phyloP scores from a whole-genome alignment of 2,797 vertebrate genomes.

The Sparidentex hasta region DNA sequence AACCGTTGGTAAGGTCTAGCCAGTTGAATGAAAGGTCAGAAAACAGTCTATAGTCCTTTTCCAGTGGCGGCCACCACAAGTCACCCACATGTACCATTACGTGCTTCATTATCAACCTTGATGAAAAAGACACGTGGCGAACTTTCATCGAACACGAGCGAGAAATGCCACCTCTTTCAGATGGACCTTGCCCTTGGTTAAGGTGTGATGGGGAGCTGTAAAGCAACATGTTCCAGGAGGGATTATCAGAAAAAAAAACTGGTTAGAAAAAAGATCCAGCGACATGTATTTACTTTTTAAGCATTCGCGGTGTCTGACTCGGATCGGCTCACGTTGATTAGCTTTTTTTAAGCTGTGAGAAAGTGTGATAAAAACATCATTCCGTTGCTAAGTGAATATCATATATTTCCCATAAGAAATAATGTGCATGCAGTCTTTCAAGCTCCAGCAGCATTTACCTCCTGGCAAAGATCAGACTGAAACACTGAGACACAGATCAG shows the following conservation, averaged over 20 bases:
- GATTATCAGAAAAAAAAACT: constrained; percentile 36
- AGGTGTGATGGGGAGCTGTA: constrained; percentile 15
- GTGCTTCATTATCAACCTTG: constrained; percentile 71
- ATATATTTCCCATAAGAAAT: constrained; percentile 69
- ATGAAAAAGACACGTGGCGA: constrained; percentile 73
- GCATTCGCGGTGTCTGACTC: constrained; percentile 8
- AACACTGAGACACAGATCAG: constrained; percentile 68
- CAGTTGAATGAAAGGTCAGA: constrained; percentile 76
- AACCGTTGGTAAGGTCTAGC: constrained; percentile 56
- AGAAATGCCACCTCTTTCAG: constrained; percentile 72
- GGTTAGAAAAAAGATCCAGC: constrained; percentile 36
- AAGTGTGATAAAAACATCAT: constrained; percentile 46
- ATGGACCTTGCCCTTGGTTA: constrained; percentile 33
- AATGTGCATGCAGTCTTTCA: constrained; percentile 48
- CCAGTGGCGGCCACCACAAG: constrained; percentile 64
- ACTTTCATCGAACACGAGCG: constrained; percentile 71
- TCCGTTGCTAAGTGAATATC: constrained; percentile 54
- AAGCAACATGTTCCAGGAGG: constrained; percentile 16
- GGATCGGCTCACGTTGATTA: constrained; percentile 47
- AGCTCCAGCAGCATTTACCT: constrained; percentile 69
- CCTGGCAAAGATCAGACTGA: constrained; percentile 70
- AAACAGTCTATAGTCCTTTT: constrained; percentile 76
- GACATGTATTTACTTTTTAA: constrained; percentile 36
- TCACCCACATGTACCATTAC: constrained; percentile 72
- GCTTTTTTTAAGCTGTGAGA: constrained; percentile 32